Evolutionary conservation across 2,888 invertebrate species (phyloP), one percentile per base, ranked within the genome.

Genomic region (Caenorhabditis auriculariae): DNA sequence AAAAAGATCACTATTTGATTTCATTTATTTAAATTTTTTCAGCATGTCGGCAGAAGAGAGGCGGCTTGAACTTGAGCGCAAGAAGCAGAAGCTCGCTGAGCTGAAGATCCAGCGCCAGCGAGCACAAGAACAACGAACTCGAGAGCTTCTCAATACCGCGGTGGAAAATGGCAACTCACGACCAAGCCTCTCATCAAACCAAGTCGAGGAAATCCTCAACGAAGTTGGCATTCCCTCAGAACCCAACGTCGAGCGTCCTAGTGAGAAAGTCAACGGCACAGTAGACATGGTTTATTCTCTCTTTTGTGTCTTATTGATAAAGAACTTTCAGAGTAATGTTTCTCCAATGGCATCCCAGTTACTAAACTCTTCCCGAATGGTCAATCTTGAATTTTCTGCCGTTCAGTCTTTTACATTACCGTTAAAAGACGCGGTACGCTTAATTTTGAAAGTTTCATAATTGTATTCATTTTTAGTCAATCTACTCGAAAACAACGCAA

Each of bases 401-500:
- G 32, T 54, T 3, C 45, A 50, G 2, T 51, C 53, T 3, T 51
- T 54, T 2, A 57, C 57, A 9, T 32, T 60, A 12, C 45, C 60
- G 38, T 47, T 55, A 15, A 67, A 66, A 48, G 67, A 68, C 27
- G 29, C 63, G 43, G 70, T 69, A 28, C n/a, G n/a, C n/a, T n/a
- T n/a, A 46, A 49, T 47, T 32, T 4, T 29, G 23, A 17, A 28
- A 15, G 21, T 29, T 28, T 50, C n/a, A 42, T 28, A 29, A 21
- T 45, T n/a, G 47, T 28, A 9, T 7, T 23, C 26, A 21, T 45
- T 61, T 66, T 26, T 49, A 81, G 81, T 67, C 74, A 3, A 58
- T 58, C 43, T 81, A 81, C 64, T 66, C 69, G 6, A 81, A 81
- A 66, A 70, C 72, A 26, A 81, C 80, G 7, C 81, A 81, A 62